Base-by-base conservation (phyloP, 1,140 invertebrate species). In the Portunus trituberculatus region DNA sequence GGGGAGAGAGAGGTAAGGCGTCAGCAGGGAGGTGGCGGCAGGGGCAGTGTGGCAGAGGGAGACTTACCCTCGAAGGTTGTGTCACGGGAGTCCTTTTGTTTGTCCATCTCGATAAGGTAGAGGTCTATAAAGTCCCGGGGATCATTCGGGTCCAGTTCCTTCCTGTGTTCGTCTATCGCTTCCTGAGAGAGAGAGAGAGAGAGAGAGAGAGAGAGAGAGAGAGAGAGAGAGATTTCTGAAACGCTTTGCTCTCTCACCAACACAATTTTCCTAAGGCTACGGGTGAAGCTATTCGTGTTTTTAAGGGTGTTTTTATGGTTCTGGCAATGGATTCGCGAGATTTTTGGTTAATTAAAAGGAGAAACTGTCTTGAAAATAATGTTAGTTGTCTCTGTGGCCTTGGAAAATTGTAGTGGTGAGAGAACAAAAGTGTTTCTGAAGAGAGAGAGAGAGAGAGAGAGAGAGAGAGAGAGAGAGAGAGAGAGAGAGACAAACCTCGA, bases 91-190 rank as follows among this genome's bases (percentile, higher is more conserved):
- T 31, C 45, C 32, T 96, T 91, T 7, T 93, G 39, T 31, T 96
- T 95, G n/a, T 96, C 87, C 45, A 97, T 96, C 91, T 97, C 96
- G 20, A 96, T 96, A 20, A 97, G 96, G 92, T 96, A 97, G 0
- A 96, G 95, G 92, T 97, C 97, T 83, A 97, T 97, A 92, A 97
- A 97, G 96, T 97, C 97, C 46, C 97, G 95, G 8, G 96, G 96
- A 83, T 96, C 96, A 39, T 96, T 96, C 6, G 93, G 91, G 91
- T 97, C 96, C 82, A 97, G 96, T 10, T 96, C 96, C 31, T 96
- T 89, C 87, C 96, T 95, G 93, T 97, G 97, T 82, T 97, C 96
- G 39, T 96, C 93, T 12, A 97, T 96, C 14, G 87, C 39, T 16
- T 89, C 88, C 92, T 93, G 91, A n/a, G 16, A 25, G 39, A 12